Conservation (phyloP, 2,888 invertebrate genomes). For the Endomychus coccineus region DNA sequence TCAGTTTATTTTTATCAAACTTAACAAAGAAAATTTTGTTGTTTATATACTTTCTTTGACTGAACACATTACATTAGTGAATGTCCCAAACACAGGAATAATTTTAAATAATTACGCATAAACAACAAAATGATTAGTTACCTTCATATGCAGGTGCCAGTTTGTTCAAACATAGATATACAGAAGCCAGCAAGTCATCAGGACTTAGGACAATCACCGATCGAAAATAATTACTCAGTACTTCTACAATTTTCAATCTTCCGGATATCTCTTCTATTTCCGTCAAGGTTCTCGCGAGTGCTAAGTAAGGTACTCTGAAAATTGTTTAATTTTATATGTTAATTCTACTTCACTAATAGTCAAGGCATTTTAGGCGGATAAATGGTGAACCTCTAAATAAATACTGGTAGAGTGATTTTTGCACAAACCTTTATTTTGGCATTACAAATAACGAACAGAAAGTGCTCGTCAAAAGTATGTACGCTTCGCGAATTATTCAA, state of each 20-base stretch:
- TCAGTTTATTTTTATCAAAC: too few species aligned
- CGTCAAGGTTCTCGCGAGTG: constrained; percentile 83
- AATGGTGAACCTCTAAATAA: constrained; percentile 6
- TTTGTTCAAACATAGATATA: constrained; percentile 94
- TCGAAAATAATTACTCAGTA: constrained; percentile 82
- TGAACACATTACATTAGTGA: too few species aligned
- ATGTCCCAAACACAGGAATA: too few species aligned
- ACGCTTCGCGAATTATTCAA: too few species aligned
- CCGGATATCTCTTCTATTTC: constrained; percentile 79
- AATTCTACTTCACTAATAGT: constrained; percentile 6
- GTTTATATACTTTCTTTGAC: too few species aligned
- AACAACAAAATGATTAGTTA: too few species aligned
- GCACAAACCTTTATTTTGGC: too few species aligned
- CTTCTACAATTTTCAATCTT: constrained; percentile 85
- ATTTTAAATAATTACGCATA: too few species aligned
- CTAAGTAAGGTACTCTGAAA: constrained; percentile 83
- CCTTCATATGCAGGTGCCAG: constrained; percentile 95
- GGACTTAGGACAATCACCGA: constrained; percentile 86
- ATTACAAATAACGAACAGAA: too few species aligned
- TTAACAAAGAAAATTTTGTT: too few species aligned
- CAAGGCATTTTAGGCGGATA: background rate
- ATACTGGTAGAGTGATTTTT: constrained; percentile 8
- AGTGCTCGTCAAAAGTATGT: too few species aligned
- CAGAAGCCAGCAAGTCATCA: constrained; percentile 79
- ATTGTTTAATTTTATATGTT: constrained; percentile 4